Conservation (phyloP, 2,888 invertebrate species). For the Protula sp. region DNA sequence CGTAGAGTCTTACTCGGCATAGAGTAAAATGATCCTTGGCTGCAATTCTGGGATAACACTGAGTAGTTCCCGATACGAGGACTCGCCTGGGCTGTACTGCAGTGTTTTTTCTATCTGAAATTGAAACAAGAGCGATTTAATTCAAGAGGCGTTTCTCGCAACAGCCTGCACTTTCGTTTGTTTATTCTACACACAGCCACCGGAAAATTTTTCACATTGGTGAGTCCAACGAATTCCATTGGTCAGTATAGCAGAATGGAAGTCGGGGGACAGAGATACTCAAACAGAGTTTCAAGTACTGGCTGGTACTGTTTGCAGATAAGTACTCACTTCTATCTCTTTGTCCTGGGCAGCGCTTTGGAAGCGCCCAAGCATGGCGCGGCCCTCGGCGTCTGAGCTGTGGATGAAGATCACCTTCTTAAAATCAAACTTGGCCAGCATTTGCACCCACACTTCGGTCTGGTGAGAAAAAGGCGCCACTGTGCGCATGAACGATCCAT, state of each 20-base stretch:
- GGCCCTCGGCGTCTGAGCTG: slow-evolving; percentile 91
- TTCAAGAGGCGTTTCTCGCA: too few species aligned
- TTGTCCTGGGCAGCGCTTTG: slow-evolving; percentile 88
- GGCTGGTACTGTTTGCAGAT: too few species aligned
- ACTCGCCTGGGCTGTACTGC: slow-evolving; percentile 85
- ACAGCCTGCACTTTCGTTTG: too few species aligned
- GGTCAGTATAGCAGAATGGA: too few species aligned
- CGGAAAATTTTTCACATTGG: too few species aligned
- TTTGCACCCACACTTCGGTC: slow-evolving; percentile 94
- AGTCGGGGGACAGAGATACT: too few species aligned
- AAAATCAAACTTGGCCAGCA: slow-evolving; percentile 78
- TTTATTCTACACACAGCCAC: too few species aligned
- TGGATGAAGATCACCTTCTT: slow-evolving; percentile 78
- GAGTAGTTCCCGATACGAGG: slow-evolving; percentile 75
- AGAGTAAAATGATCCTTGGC: slow-evolving; percentile 85
- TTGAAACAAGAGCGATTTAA: too few species aligned
- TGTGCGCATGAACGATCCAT: slow-evolving; percentile 91
- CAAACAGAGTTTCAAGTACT: too few species aligned
- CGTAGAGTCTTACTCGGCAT: slow-evolving; percentile 87
- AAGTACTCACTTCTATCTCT: slow-evolving; percentile 89
- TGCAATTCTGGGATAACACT: slow-evolving; percentile 77
- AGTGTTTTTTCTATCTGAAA: slow-evolving; percentile 81
- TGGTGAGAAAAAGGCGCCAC: slow-evolving; percentile 99
- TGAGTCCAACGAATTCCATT: too few species aligned
- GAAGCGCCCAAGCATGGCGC: slow-evolving; percentile 85